Conservation (phyloP, 2,797 vertebrate species). For the Etheostoma nigrum region DNA sequence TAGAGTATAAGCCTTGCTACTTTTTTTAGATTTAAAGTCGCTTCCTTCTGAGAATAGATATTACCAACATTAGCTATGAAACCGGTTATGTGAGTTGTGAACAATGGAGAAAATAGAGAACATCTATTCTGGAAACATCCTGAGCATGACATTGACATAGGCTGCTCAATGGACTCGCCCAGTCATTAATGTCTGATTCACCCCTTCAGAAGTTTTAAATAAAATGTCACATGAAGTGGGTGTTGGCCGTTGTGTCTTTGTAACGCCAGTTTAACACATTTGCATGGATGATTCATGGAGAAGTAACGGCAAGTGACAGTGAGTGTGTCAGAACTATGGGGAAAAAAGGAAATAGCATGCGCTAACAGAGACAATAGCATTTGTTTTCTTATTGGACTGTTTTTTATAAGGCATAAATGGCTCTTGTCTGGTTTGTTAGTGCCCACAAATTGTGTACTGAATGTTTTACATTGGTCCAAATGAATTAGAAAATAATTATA, state of each 20-base stretch:
- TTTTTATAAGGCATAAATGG: no score
- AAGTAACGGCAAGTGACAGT: neutral
- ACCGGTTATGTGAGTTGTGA: constrained; percentile 46
- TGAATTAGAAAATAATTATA: no score
- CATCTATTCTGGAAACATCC: constrained; percentile 51
- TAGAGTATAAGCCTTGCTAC: neutral
- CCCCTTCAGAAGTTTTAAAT: neutral
- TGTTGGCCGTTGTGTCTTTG: neutral
- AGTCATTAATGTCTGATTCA: neutral
- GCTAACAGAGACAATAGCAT: no score
- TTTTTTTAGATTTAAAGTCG: neutral
- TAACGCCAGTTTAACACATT: neutral
- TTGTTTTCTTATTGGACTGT: no score
- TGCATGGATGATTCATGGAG: neutral
- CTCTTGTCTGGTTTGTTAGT: no score
- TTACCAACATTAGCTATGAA: neutral
- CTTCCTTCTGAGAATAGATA: constrained; percentile 40
- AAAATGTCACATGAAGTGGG: neutral
- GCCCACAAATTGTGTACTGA: no score
- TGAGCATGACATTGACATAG: constrained; percentile 1
- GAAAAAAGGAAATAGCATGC: no score
- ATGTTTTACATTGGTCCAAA: neutral
- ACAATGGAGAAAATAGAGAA: constrained; percentile 40
- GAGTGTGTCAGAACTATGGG: no score
- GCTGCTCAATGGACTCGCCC: neutral